A percentile compares a stretch with the other conserved stretches of the same genome.
These are phyloP conservation scores for Sphaeridia pumilis DNA, from an alignment of 2,888 invertebrate species.

Conservation along the genomic window DNA sequence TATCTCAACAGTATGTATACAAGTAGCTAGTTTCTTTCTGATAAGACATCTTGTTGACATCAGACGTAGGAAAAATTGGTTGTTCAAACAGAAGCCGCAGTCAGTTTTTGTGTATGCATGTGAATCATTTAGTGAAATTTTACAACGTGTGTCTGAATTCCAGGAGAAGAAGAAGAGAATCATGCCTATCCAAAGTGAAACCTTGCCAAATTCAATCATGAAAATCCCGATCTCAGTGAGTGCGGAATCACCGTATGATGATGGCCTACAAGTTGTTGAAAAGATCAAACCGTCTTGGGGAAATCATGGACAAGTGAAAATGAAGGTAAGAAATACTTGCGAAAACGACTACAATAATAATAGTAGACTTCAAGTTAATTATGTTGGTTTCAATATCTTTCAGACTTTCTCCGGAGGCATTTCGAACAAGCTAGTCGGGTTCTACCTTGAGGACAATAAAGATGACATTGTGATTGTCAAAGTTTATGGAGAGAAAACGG, in stretches of 20 bases:
- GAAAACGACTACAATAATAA: neutral
- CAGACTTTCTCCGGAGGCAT: slow-evolving; percentile 89
- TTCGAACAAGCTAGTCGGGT: slow-evolving; percentile 81
- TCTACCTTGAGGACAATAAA: slow-evolving; percentile 47
- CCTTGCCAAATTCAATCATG: neutral
- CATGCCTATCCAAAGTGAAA: neutral
- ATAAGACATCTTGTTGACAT: no score
- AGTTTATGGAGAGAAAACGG: slow-evolving; percentile 87
- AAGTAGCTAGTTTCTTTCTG: no score
- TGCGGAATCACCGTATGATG: slow-evolving; percentile 1
- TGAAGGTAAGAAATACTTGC: neutral
- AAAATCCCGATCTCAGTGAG: slow-evolving; percentile 4
- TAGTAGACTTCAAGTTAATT: neutral
- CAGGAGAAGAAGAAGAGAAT: no score
- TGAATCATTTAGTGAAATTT: no score
- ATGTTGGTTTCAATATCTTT: no score
- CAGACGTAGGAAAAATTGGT: no score
- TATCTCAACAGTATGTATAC: no score
- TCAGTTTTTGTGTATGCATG: no score
- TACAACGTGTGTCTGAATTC: no score
- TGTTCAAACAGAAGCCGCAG: no score
- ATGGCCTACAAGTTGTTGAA: slow-evolving; percentile 3
- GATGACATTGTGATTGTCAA: slow-evolving; percentile 68
- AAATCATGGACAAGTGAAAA: neutral
- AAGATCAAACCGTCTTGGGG: slow-evolving; percentile 15